Evolutionary conservation across 2,797 vertebrate species (phyloP), one percentile per base, ranked within the genome.

Genomic region (Coreius guichenoti): DNA sequence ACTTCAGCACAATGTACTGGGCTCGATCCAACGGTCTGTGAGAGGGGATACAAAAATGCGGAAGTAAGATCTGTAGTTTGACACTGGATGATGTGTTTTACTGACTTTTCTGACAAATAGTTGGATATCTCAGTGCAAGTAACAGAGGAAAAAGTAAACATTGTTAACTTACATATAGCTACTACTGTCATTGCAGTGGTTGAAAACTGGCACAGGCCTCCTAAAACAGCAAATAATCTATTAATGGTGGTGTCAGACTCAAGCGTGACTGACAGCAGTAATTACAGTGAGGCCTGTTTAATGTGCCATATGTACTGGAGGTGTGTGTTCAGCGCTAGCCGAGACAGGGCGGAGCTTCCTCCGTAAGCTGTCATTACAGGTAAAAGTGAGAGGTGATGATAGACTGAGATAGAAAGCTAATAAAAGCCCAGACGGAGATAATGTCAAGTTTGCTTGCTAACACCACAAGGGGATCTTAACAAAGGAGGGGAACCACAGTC

Each of bases 381-480:
- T 45, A 68, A 79, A 77, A 84, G 61, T 72, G 67, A 79, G 74
- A 76, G 69, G 56, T 82, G 84, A 80, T 79, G 54, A 88, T 26
- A 86, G 75, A 45, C 47, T 43, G 49, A 65, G 80, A 78, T 65
- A 82, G 36, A 68, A 78, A 73, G 80, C 69, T 86, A 86, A 83
- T 88, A 79, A 80, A 86, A 83, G 68, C 43, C 68, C 54, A 74
- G 81, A 80, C 58, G 9, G 68, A 79, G 70, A 82, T 79, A 73
- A 74, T 83, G 75, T 49, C 47, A 51, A 31, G 16, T 63, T 39
- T 70, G 74, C 43, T 56, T 39, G 43, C 54, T 72, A 63, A 78
- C 63, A 72, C 23, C 68, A 49, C 45, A 21, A 49, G 54, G 31
- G 54, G 21, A 61, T n/a, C 67, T 63, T 72, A 51, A 26, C 26